phyloP scores from a whole-genome alignment of 1,140 invertebrate species.

The Trichonephila inaurata region DNA sequence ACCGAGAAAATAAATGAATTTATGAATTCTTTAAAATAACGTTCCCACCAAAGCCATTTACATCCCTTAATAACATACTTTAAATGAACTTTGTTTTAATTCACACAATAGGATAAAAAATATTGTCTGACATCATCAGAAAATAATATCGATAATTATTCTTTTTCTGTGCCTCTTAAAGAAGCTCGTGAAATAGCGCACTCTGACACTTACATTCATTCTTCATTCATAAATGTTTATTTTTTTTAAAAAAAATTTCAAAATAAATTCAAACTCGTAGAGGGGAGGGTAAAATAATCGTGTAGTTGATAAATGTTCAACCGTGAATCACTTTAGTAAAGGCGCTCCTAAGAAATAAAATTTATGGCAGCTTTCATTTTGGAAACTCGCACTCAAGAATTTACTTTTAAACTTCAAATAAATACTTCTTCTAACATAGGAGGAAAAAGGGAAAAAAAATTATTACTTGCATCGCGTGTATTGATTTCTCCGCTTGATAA shows the following conservation, averaged over 20 bases:
- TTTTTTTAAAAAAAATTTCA: conserved; percentile 15
- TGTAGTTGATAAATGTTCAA: conserved; percentile 70
- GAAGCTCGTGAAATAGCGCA: neutral
- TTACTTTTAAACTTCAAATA: conserved; percentile 76
- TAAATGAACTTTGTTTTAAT: neutral
- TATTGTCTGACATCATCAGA: neutral
- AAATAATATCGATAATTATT: conserved; percentile 53
- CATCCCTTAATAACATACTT: neutral
- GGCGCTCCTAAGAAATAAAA: conserved; percentile 59
- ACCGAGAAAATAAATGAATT: too few species aligned
- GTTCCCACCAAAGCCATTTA: too few species aligned
- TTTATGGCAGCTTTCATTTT: conserved; percentile 71
- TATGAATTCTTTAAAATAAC: too few species aligned
- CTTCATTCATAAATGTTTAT: conserved; percentile 67
- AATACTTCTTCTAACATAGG: conserved; percentile 51
- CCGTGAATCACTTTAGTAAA: conserved; percentile 72
- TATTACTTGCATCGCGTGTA: conserved; percentile 51
- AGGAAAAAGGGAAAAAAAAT: conserved; percentile 34
- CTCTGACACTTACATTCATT: conserved; percentile 54
- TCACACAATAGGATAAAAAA: neutral
- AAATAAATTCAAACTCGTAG: conserved; percentile 50
- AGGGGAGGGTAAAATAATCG: conserved; percentile 63
- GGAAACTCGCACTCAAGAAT: conserved; percentile 72
- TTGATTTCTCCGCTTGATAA: conserved; percentile 70
- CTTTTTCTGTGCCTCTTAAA: neutral